Base-by-base conservation (phyloP, 2,888 invertebrate genomes). In the Philaethria dido region DNA sequence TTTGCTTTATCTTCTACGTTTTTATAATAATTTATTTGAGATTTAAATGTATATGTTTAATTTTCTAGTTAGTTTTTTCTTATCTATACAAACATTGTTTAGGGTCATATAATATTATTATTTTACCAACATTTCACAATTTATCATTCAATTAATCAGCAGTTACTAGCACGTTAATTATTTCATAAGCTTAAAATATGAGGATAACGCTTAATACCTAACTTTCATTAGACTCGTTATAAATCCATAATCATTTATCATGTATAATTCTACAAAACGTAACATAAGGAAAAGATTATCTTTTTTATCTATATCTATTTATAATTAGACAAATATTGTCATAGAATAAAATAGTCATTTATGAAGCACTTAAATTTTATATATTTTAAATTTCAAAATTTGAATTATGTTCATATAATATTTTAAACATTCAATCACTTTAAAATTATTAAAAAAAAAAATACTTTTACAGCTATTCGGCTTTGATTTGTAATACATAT, bases 251-350 rank as follows among this genome's bases (percentile, higher is more conserved):
- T 25, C 57, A 57, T 42, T 57, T 57, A 42, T 57, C 42, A 57
- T 22, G 57, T 57, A 42, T 57, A 42, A 57, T 42, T 57, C 57
- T 57, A 57, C 57, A 57, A 57, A 25, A 60, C 33, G 11, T 44
- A 60, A 60, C 13, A 0, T 60, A 60, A 45, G 60, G 60, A 47
- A 59, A 47, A 60, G 47, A 33, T 60, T 60, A 60, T 60, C 60
- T 60, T 60, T 60, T 60, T 60, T 60, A 60, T 60, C 44, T 60
- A 60, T 60, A 44, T 60, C 44, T 60, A 60, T 60, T 45, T 42
- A 57, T 25, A 57, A 60, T 60, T 60, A 60, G 45, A 44, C 60
- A 45, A 60, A 45, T 45, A 45, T 45, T 44, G 45, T 60, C 60
- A 29, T 60, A 45, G 45, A 33, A 60, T 60, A 60, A 60, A 60